Conservation (phyloP, 2,888 invertebrate species). For the Meganola albula region DNA sequence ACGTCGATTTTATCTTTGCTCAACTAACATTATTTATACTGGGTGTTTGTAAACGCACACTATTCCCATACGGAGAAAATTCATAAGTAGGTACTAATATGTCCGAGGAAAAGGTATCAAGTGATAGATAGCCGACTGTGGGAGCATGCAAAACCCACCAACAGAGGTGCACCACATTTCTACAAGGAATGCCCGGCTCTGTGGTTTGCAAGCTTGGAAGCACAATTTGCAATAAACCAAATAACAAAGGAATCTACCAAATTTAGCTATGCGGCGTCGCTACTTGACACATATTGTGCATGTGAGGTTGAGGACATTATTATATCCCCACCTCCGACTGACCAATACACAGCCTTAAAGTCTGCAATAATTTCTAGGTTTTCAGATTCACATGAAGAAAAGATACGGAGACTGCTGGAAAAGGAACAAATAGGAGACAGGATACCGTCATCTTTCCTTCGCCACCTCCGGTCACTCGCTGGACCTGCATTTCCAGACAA, state of each 20-base stretch:
- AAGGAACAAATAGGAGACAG: not conserved
- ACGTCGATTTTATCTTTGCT: no score
- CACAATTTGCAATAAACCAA: not conserved
- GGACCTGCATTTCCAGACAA: not conserved
- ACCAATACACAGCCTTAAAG: not conserved
- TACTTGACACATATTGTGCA: not conserved
- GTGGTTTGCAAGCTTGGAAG: not conserved
- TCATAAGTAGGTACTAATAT: no score
- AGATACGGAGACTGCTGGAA: not conserved
- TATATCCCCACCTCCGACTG: not conserved
- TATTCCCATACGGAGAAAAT: no score
- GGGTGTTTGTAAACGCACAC: no score
- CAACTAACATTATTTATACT: no score
- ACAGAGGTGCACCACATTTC: slow-evolving; percentile 3
- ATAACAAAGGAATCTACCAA: not conserved
- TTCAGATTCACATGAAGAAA: slow-evolving; percentile 1
- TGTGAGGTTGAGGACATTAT: slow-evolving; percentile 5
- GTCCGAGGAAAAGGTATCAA: no score
- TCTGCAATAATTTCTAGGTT: not conserved
- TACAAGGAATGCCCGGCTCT: not conserved
- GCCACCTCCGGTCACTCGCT: not conserved
- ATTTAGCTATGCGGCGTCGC: not conserved
- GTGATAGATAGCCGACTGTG: no score
- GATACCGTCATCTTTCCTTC: not conserved
- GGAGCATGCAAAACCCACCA: no score